Evolutionary conservation across 2,888 invertebrate genomes (phyloP).

Genomic region (Epirrita christyi): DNA sequence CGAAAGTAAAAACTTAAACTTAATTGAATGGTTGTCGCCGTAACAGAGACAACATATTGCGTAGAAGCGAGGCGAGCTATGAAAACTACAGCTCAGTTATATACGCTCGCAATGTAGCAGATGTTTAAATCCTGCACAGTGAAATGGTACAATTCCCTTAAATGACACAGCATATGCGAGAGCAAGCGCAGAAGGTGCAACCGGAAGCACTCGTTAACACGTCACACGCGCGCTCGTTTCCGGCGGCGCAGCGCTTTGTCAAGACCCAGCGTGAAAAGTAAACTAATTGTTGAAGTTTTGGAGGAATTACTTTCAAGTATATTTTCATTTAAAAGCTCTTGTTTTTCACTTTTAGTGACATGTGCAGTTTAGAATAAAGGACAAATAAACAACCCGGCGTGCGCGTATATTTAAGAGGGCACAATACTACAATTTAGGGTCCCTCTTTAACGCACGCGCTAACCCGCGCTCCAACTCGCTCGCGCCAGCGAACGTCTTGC

Average conservation of each 20-base stretch:
- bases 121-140: slow-evolving; percentile 1
- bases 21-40: too few relatives aligned
- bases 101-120: slow-evolving; percentile 5
- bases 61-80: too few relatives aligned
- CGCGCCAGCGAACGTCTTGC: too few relatives aligned
- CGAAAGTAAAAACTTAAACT: too few relatives aligned
- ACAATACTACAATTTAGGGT: too few relatives aligned
- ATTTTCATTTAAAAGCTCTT: background rate
- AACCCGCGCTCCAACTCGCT: too few relatives aligned
- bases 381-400: background rate
- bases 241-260: slow-evolving; percentile 31
- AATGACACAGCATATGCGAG: slow-evolving; percentile 5
- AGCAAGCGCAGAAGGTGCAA: slow-evolving; percentile 31
- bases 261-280: slow-evolving; percentile 18
- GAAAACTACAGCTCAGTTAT: background rate
- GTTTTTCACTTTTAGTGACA: background rate
- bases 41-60: too few relatives aligned
- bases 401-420: too few relatives aligned
- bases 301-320: background rate
- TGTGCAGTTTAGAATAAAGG: background rate
- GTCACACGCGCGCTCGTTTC: slow-evolving; percentile 33
- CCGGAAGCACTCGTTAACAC: slow-evolving; percentile 38
- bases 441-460: too few relatives aligned
- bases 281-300: background rate
- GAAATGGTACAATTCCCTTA: slow-evolving; percentile 11